Evolutionary conservation across 1,140 invertebrate species (phyloP).

Genomic region (Calosoma granatense): DNA sequence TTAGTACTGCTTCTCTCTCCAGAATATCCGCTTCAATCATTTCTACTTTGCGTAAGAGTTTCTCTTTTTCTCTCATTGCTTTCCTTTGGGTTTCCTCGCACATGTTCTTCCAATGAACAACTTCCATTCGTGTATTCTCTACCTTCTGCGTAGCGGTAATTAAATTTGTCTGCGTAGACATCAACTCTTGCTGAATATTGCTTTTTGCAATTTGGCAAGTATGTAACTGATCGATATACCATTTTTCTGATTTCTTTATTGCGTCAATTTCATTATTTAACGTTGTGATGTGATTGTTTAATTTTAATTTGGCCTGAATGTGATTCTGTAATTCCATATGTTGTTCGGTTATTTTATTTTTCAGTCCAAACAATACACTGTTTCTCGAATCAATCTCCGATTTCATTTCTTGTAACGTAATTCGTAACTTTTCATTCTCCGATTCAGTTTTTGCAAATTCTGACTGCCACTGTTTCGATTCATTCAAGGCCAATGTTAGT

Average conservation of each 20-base stretch:
- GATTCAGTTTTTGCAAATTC: constrained; percentile 1
- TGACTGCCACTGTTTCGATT: background rate
- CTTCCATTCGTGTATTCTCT: background rate
- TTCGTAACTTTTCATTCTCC: constrained; percentile 1
- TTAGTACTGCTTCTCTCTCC: background rate
- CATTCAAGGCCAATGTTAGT: background rate
- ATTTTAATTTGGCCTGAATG: background rate
- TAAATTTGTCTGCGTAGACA: background rate
- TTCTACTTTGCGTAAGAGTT: background rate
- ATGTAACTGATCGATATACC: constrained; percentile 8
- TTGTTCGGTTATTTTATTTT: constrained; percentile 10
- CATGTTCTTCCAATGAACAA: background rate
- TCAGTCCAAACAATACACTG: background rate
- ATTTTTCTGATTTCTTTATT: constrained; percentile 6
- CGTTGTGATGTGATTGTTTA: background rate
- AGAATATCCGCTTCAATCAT: background rate
- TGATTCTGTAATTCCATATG: constrained; percentile 1
- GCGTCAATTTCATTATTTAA: background rate
- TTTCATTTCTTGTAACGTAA: background rate
- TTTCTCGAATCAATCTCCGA: background rate
- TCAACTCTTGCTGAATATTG: constrained; percentile 3
- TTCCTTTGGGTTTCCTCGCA: background rate
- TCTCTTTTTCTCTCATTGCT: constrained; percentile 1
- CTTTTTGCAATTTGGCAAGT: background rate
- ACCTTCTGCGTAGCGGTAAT: background rate